phyloP scores from a whole-genome alignment of 2,888 invertebrate genomes.

The Drosophila nr. fundita region DNA sequence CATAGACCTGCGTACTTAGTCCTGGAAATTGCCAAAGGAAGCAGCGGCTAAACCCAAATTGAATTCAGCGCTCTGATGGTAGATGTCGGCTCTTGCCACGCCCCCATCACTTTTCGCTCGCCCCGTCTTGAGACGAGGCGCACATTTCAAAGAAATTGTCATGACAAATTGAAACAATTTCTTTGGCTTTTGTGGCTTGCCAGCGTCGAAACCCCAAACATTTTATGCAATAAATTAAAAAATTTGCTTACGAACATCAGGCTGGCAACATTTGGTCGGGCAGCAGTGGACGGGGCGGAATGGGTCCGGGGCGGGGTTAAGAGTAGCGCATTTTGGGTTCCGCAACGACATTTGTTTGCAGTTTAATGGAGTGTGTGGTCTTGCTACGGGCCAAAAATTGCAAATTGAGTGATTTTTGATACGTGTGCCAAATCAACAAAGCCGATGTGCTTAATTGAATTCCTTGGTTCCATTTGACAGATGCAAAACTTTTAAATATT shows the following conservation, averaged over 20 bases:
- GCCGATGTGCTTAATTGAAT: slow-evolving; percentile 51
- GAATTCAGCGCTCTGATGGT: slow-evolving; percentile 72
- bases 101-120: slow-evolving; percentile 2
- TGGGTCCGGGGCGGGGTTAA: not conserved
- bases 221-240: slow-evolving; percentile 78
- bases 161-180: slow-evolving; percentile 81
- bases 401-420: slow-evolving; percentile 74
- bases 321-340: slow-evolving; percentile 1
- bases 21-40: slow-evolving; percentile 56
- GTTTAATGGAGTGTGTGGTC: slow-evolving; percentile 72
- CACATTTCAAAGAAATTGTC: slow-evolving; percentile 75
- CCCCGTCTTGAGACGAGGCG: slow-evolving; percentile 19
- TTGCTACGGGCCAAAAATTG: slow-evolving; percentile 33
- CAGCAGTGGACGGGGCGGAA: not conserved
- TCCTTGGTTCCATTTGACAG: slow-evolving; percentile 35
- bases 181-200: slow-evolving; percentile 75
- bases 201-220: slow-evolving; percentile 60
- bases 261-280: slow-evolving; percentile 17
- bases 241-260: slow-evolving; percentile 64
- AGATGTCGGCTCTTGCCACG: slow-evolving; percentile 23
- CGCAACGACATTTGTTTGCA: slow-evolving; percentile 65
- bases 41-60: slow-evolving; percentile 74
- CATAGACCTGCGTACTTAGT: slow-evolving; percentile 61
- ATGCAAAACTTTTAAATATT: slow-evolving; percentile 14
- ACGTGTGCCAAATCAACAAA: slow-evolving; percentile 24